phyloP scores from a whole-genome alignment of 2,113 vertebrate genomes.

The Oreochromis spilurus region DNA sequence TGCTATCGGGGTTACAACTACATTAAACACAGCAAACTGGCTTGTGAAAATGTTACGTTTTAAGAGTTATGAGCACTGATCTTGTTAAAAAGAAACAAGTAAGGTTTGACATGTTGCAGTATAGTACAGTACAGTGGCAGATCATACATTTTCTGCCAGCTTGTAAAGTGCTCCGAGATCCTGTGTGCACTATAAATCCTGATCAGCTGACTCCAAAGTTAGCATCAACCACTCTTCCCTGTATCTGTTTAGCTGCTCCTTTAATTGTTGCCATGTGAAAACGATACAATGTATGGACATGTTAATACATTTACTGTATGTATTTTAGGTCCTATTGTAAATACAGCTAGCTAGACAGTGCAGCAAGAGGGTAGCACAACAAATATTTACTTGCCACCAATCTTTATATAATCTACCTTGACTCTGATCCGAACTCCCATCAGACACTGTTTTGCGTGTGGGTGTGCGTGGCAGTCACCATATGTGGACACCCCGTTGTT shows the following conservation, averaged over 20 bases:
- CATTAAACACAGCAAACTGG: neutral
- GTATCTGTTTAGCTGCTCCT: neutral
- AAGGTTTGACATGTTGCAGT: neutral
- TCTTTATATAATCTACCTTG: neutral
- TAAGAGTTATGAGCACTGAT: neutral
- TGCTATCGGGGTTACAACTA: neutral
- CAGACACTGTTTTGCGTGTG: neutral
- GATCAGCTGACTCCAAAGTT: neutral
- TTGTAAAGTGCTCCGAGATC: neutral
- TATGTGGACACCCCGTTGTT: conserved; percentile 6
- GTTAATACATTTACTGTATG: neutral
- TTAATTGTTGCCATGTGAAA: conserved; percentile 16
- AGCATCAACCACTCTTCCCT: neutral
- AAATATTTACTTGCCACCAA: neutral
- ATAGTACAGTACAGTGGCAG: neutral
- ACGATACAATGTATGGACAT: neutral
- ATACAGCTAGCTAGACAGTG: neutral
- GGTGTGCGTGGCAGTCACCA: neutral
- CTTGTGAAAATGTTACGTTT: neutral
- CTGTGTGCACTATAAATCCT: neutral
- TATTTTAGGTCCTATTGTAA: neutral
- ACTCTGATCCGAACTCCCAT: neutral
- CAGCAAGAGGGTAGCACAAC: neutral
- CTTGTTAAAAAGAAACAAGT: neutral
- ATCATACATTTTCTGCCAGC: neutral